Base-by-base conservation (phyloP, 2,797 vertebrate species). In the Platyrinchus mystaceus region DNA sequence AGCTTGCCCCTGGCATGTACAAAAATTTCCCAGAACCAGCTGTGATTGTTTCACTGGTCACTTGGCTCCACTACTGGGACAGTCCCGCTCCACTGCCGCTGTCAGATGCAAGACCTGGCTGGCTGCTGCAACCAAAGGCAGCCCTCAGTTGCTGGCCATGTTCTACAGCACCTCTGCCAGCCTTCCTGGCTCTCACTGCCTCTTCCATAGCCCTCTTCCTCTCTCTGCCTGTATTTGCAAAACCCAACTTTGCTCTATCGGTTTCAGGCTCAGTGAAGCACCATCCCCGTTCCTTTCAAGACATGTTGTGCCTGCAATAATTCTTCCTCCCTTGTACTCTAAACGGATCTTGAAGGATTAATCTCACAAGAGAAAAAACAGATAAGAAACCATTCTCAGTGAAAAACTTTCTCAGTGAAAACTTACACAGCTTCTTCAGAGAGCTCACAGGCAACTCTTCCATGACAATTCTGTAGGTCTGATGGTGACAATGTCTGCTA, bases 261-360 rank as follows among this genome's bases (percentile, higher is more conserved):
- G n/a, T 39, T 47, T 46, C 1, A 1, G 14, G n/a, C 50, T 84
- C 23, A n/a, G 26, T 2, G 6, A 83, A 75, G 20, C 20, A 74
- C 27, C 43, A 20, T 43, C 26, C 41, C 41, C 2, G 0, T 12
- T 20, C 24, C 73, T 68, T 68, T 14, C 11, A 10, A 30, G n/a
- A 21, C 39, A 50, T 0, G 1, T 30, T 36, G 7, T 0, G 0
- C 6, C 13, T 1, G 0, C 50, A 90, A 26, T 14, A 55, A 39
- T 76, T 73, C 59, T 66, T 75, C 19, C 19, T 82, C 52, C 50
- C 30, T 69, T 77, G 63, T 15, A 41, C 26, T 58, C n/a, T 49
- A 71, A 75, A 88, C 5, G 7, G 46, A 69, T 28, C 30, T 41
- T 32, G 9, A 49, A 73, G 34, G 7, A 5, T 19, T 66, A 47